These are phyloP conservation scores for Ophiothrix spiculata DNA, from an alignment of 35 echinoderm and acorn worm species.

Conservation along the genomic window DNA sequence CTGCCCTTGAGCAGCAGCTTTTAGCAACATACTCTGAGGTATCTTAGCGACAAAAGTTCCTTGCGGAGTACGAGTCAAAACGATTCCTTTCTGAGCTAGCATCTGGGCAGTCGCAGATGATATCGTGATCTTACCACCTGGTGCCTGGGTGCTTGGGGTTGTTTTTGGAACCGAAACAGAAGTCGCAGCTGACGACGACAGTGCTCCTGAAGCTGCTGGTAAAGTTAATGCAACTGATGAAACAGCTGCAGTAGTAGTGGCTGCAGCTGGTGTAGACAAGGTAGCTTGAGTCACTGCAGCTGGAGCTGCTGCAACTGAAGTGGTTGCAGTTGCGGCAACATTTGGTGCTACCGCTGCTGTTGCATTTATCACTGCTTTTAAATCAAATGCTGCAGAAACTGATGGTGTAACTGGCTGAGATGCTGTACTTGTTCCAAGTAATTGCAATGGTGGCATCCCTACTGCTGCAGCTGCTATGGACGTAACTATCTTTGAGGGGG, in stretches of 20 bases:
- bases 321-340: neutral
- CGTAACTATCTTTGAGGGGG: too few relatives aligned
- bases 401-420: neutral
- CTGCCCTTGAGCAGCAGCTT: neutral
- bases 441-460: too few relatives aligned
- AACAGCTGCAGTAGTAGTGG: neutral
- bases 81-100: neutral
- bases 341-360: too few relatives aligned
- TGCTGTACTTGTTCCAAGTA: neutral
- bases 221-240: neutral
- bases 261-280: neutral
- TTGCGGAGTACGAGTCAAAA: neutral
- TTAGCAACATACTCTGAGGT: neutral
- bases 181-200: neutral
- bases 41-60: neutral
- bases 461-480: too few relatives aligned
- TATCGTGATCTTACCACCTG: neutral
- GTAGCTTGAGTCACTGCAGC: neutral
- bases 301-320: neutral
- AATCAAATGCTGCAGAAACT: too few relatives aligned
- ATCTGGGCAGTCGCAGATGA: neutral
- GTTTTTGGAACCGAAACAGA: neutral
- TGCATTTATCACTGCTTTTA: too few relatives aligned
- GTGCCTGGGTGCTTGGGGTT: neutral
- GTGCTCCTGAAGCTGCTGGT: neutral